Conservation (phyloP, 1,140 invertebrate species). For the Cotesia chilonis region DNA sequence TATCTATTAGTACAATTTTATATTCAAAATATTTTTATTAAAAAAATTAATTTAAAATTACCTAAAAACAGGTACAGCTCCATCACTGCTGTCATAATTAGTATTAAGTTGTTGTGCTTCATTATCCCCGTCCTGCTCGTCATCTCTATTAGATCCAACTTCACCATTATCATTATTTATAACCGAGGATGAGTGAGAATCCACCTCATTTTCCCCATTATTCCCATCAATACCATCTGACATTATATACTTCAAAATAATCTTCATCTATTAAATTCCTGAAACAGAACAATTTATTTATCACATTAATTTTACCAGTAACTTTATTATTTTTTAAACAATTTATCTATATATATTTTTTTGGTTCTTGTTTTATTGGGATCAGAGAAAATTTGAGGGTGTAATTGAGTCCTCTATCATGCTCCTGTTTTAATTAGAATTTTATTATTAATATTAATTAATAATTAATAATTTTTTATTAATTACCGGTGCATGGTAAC, state of each 20-base stretch:
- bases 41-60: not conserved
- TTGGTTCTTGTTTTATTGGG: constrained; percentile 82
- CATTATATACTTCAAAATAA: constrained; percentile 59
- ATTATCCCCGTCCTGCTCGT: constrained; percentile 60
- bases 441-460: too few relatives aligned
- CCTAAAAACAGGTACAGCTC: constrained; percentile 66
- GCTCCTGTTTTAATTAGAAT: constrained; percentile 17
- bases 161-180: constrained; percentile 56
- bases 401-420: constrained; percentile 69
- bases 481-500: constrained; percentile 58
- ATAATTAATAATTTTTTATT: too few relatives aligned
- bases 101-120: constrained; percentile 67
- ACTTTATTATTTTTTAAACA: too few relatives aligned
- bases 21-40: too few relatives aligned
- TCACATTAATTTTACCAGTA: not conserved
- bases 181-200: constrained; percentile 60
- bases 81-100: constrained; percentile 72
- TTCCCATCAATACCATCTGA: constrained; percentile 64
- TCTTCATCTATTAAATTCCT: constrained; percentile 54
- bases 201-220: constrained; percentile 65
- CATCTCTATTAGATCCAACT: constrained; percentile 58
- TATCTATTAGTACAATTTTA: constrained; percentile 1
- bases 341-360: constrained; percentile 9
- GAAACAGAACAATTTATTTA: constrained; percentile 5
- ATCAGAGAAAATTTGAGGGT: constrained; percentile 85